phyloP scores from a whole-genome alignment of 2,797 vertebrate species.

The Micropoecilia bifurca region DNA sequence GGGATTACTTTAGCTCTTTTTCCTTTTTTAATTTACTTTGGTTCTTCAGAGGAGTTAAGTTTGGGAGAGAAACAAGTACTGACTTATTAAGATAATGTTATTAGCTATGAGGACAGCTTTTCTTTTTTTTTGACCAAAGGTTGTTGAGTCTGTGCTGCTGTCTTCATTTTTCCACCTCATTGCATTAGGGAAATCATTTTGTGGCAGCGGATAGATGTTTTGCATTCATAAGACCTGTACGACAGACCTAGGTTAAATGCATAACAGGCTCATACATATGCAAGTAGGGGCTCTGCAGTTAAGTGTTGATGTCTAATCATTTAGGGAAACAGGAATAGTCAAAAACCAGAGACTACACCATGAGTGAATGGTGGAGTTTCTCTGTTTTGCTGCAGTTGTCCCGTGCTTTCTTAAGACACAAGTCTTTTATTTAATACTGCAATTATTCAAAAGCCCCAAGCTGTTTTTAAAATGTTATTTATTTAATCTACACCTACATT shows the following conservation, averaged over 20 bases:
- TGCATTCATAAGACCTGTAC: constrained; percentile 8
- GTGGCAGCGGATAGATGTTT: constrained; percentile 14
- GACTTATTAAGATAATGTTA: background rate
- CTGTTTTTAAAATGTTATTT: background rate
- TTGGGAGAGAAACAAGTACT: background rate
- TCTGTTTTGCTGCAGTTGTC: background rate
- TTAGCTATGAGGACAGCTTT: background rate
- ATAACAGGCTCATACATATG: constrained; percentile 1
- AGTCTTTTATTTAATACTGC: background rate
- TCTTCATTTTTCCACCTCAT: constrained; percentile 40
- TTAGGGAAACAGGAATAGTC: background rate
- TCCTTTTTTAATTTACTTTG: constrained; percentile 10
- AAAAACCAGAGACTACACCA: background rate
- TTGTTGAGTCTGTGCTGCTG: constrained; percentile 7
- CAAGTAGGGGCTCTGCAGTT: background rate
- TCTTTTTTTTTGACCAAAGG: background rate
- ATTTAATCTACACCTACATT: constrained; percentile 3
- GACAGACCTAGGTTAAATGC: background rate
- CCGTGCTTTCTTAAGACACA: background rate
- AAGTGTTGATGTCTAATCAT: background rate
- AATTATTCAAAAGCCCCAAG: background rate
- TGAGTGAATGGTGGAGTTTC: background rate
- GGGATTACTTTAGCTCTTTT: background rate
- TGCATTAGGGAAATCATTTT: constrained; percentile 38
- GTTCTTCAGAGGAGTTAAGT: background rate